Conservation (phyloP, 2,888 invertebrate species). For the Ephialtes manifestator region DNA sequence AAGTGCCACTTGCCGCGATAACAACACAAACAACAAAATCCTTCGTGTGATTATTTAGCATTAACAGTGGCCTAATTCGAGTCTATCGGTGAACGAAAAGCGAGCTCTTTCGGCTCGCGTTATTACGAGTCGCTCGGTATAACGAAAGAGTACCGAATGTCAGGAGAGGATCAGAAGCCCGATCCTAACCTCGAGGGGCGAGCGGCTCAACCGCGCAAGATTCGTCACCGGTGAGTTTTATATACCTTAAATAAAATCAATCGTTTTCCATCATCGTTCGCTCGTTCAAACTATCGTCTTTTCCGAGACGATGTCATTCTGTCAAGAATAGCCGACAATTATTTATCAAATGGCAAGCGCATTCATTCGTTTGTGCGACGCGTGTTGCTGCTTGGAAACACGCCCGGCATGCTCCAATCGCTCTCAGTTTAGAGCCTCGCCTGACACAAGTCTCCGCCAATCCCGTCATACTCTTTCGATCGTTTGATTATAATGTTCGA, state of each 20-base stretch:
- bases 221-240: slow-evolving; percentile 84
- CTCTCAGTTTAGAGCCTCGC: slow-evolving; percentile 75
- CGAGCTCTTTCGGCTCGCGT: slow-evolving; percentile 29
- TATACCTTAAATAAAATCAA: background rate
- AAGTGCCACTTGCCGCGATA: slow-evolving; percentile 39
- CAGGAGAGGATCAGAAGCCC: slow-evolving; percentile 79
- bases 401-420: slow-evolving; percentile 76
- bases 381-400: slow-evolving; percentile 78
- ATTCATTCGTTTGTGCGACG: slow-evolving; percentile 69
- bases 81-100: background rate
- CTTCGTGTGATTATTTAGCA: background rate
- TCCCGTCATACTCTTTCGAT: slow-evolving; percentile 73
- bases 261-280: background rate
- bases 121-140: slow-evolving; percentile 48
- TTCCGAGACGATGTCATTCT: slow-evolving; percentile 59
- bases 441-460: slow-evolving; percentile 81
- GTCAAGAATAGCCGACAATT: background rate
- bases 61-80: slow-evolving; percentile 1
- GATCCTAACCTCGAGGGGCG: slow-evolving; percentile 83
- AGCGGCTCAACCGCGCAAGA: slow-evolving; percentile 81
- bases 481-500: slow-evolving; percentile 71
- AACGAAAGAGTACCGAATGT: slow-evolving; percentile 79
- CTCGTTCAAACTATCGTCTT: slow-evolving; percentile 15
- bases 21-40: slow-evolving; percentile 36
- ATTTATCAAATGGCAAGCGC: background rate